Conservation (phyloP, 2,797 vertebrate genomes). For the Schizopygopsis malacanthus region DNA sequence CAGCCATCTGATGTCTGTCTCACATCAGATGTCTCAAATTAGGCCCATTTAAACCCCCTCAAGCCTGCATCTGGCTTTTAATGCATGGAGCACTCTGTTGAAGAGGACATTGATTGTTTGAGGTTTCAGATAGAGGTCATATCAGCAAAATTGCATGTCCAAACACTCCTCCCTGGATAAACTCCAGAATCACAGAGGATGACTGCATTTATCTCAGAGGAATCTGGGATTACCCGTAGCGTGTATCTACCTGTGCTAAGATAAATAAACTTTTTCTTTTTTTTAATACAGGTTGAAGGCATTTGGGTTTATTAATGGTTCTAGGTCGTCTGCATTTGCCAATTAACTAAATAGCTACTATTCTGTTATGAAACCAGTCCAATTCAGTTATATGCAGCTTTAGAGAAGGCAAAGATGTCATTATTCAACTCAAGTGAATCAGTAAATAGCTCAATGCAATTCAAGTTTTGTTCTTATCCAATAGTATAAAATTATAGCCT, state of each 20-base stretch:
- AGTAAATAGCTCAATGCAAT: neutral
- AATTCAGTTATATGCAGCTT: neutral
- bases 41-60: constrained; percentile 27
- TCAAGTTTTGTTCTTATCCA: neutral
- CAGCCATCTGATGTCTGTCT: constrained; percentile 48
- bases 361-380: neutral
- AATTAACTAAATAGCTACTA: neutral
- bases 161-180: constrained; percentile 44
- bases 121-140: constrained; percentile 22
- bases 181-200: constrained; percentile 42
- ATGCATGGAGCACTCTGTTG: neutral
- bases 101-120: constrained; percentile 39
- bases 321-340: neutral
- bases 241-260: constrained; percentile 25
- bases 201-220: constrained; percentile 17
- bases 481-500: neutral
- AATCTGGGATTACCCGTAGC: constrained; percentile 30
- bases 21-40: constrained; percentile 59
- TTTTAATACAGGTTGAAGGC: neutral
- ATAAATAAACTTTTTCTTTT: neutral
- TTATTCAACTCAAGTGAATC: neutral
- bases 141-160: constrained; percentile 36
- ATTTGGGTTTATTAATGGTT: neutral
- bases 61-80: constrained; percentile 5
- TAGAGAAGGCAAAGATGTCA: neutral